A percentile compares a stretch with the other conserved stretches of the same genome.
These are phyloP conservation scores for Torymus texanus DNA, from an alignment of 2,888 invertebrate species.

Conservation along the genomic window DNA sequence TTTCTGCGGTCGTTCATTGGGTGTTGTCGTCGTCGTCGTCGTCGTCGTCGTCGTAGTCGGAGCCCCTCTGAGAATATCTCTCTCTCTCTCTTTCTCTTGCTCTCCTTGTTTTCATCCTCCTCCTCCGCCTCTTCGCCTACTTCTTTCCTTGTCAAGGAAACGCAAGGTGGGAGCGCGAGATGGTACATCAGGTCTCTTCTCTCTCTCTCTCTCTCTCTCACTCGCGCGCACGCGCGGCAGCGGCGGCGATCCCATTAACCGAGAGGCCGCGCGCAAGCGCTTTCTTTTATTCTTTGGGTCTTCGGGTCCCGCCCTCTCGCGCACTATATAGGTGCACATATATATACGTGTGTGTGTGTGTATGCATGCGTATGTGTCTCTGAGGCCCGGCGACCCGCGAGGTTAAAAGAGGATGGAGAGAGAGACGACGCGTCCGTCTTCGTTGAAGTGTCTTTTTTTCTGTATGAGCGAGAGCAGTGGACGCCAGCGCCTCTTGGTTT, in stretches of 20 bases:
- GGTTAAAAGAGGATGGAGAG: slow-evolving; percentile 40
- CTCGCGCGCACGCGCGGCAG: slow-evolving; percentile 12
- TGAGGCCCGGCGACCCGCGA: slow-evolving; percentile 34
- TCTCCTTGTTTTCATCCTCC: slow-evolving; percentile 42
- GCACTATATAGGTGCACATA: not conserved
- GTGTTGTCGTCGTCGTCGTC: slow-evolving; percentile 70
- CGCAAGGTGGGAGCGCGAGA: slow-evolving; percentile 31
- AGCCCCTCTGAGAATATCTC: slow-evolving; percentile 49
- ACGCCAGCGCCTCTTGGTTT: slow-evolving; percentile 16
- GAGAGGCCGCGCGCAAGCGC: slow-evolving; percentile 34
- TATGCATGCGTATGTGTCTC: slow-evolving; percentile 41
- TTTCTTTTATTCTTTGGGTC: slow-evolving; percentile 53
- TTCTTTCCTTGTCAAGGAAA: slow-evolving; percentile 54
- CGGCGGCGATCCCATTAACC: slow-evolving; percentile 61
- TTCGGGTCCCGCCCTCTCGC: slow-evolving; percentile 51
- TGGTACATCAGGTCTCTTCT: slow-evolving; percentile 44
- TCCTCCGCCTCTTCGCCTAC: slow-evolving; percentile 36
- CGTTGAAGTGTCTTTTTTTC: slow-evolving; percentile 13
- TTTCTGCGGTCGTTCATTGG: slow-evolving; percentile 72
- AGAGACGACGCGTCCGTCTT: slow-evolving; percentile 45
- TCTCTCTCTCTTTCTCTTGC: slow-evolving; percentile 52
- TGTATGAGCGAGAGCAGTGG: not conserved
- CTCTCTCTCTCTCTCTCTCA: too few relatives aligned
- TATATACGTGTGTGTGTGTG: not conserved
- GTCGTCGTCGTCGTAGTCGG: slow-evolving; percentile 67